Base-by-base conservation (phyloP, 2,113 vertebrate species). In the Eublepharis macularius region DNA sequence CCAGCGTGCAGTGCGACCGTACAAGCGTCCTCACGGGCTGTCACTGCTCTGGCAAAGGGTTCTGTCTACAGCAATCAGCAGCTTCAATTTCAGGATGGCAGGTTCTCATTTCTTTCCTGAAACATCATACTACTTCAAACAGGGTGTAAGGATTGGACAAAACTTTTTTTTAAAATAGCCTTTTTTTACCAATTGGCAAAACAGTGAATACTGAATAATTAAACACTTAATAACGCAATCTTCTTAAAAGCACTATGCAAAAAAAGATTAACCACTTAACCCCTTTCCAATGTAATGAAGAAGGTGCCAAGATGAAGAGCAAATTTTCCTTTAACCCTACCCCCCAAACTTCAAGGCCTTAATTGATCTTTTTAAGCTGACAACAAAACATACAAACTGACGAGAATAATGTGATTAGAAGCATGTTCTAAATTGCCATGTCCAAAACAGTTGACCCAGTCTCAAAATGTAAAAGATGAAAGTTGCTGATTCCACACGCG, bases 151-250 rank as follows among this genome's bases (percentile, higher is more conserved):
- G 90, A 94, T 90, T 32, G 86, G 89, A 93, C 91, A 94, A 93
- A 95, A 90, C 54, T 88, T 85, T 86, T 92, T 90, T 91, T 69
- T 39, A 89, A 91, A 93, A 65, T 10, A 76, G 82, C 32, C 32
- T 88, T 90, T 94, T 94, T 94, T 75, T 94, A 90, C 86, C 47
- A 90, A 92, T 90, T 32, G 7, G 82, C 70, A 94, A 95, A 94
- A 93, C 84, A 84, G 41, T 79, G 75, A 80, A 89, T 93, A 94
- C 96, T 94, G 89, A 94, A 95, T 94, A 95, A 95, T 96, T 95
- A 95, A 95, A 93, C 81, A 88, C 91, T 90, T 96, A 95, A 94
- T 94, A 94, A 88, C 89, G 91, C 94, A 95, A 96, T 95, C 95
- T 87, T 94, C 89, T 96, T 96, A 94, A 95, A 95, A 96, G 84